phyloP scores from a whole-genome alignment of 1,140 invertebrate genomes.

The Orussus abietinus region DNA sequence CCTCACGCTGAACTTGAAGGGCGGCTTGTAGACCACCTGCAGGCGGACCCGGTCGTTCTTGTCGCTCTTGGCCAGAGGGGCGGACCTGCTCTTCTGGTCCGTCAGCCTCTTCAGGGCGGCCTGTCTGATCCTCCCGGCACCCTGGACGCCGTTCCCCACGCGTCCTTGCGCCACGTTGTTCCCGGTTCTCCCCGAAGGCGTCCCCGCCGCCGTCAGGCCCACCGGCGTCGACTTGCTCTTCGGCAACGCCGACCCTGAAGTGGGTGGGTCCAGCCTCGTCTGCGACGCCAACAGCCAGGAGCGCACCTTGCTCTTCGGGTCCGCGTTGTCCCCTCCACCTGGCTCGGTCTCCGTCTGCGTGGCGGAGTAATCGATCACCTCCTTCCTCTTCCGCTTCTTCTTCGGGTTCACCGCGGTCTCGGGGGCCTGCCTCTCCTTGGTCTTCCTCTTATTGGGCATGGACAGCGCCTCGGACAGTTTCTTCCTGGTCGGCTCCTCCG shows the following conservation, averaged over 20 bases:
- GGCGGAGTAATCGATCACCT: conserved; percentile 75
- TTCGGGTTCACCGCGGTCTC: conserved; percentile 25
- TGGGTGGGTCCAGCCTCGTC: conserved; percentile 32
- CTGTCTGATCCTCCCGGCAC: conserved; percentile 22
- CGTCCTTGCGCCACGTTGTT: conserved; percentile 15
- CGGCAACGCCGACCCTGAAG: conserved; percentile 36
- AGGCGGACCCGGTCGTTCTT: conserved; percentile 65
- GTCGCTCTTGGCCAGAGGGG: conserved; percentile 34
- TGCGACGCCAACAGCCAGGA: conserved; percentile 78
- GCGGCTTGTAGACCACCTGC: conserved; percentile 81
- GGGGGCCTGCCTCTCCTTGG: conserved; percentile 24
- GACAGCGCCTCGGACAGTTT: conserved; percentile 21
- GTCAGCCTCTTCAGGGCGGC: conserved; percentile 29
- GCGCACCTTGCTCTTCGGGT: conserved; percentile 76
- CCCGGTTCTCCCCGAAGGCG: conserved; percentile 19
- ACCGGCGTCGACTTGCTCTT: conserved; percentile 73
- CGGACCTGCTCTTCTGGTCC: conserved; percentile 30
- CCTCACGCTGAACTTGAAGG: conserved; percentile 79
- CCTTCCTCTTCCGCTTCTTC: conserved; percentile 59
- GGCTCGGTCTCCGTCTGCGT: conserved; percentile 57
- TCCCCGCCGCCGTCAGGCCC: conserved; percentile 54
- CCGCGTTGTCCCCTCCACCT: conserved; percentile 41
- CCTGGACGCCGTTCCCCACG: conserved; percentile 17
- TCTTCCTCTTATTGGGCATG: conserved; percentile 32
- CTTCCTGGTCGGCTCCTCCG: conserved; percentile 27